Evolutionary conservation across 2,797 vertebrate species (phyloP).

Genomic region (Chloroceryle inda): DNA sequence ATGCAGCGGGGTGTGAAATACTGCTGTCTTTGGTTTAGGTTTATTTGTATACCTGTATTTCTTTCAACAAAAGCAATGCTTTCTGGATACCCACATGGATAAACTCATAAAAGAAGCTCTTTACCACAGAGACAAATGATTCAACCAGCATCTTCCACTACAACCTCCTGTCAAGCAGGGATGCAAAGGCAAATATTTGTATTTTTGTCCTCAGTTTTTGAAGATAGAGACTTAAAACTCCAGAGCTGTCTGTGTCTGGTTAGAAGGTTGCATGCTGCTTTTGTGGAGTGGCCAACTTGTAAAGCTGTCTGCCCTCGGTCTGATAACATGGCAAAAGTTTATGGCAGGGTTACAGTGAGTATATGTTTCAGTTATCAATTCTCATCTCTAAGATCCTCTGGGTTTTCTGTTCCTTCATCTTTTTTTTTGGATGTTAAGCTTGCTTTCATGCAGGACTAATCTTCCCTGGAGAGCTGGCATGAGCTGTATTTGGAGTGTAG

Average conservation of each 20-base stretch:
- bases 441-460: background rate
- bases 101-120: background rate
- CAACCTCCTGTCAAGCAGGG: background rate
- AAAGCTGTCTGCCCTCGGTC: rapidly evolving
- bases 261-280: background rate
- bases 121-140: background rate
- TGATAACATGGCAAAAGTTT: background rate
- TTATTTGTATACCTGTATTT: background rate
- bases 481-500: background rate
- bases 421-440: background rate
- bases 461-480: background rate
- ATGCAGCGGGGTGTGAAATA: background rate
- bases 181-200: background rate
- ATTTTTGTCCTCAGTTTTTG: background rate
- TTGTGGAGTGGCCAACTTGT: background rate
- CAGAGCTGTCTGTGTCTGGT: background rate
- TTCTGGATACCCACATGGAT: background rate
- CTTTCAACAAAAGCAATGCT: background rate
- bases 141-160: rapidly evolving
- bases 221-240: background rate
- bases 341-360: background rate
- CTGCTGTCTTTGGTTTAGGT: background rate
- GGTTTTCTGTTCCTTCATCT: background rate
- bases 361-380: background rate
- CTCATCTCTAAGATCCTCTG: background rate